These are phyloP conservation scores for Colossoma macropomum DNA, from an alignment of 2,113 vertebrate species.

Conservation along the genomic window DNA sequence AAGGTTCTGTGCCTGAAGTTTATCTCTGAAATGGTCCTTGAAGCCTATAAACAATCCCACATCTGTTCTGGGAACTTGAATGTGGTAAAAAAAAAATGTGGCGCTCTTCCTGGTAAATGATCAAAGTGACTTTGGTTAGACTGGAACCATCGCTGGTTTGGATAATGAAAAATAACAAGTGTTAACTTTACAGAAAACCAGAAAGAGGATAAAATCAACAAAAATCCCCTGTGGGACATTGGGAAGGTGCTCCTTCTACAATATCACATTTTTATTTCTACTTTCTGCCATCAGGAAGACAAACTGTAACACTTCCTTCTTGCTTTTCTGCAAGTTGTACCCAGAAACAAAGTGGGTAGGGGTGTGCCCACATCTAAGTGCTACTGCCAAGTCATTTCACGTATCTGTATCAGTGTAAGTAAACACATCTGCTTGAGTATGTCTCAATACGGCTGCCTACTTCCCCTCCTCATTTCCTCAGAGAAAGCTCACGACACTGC, in stretches of 20 bases:
- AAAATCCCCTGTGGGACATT: neutral
- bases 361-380: slow-evolving; percentile 5
- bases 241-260: neutral
- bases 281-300: neutral
- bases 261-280: neutral
- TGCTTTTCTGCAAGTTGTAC: neutral
- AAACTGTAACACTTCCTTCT: neutral
- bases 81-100: neutral
- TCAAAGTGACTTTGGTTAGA: neutral
- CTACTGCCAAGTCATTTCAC: neutral
- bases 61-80: neutral
- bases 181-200: neutral
- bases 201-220: too few relatives aligned
- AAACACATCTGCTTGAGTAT: slow-evolving; percentile 35
- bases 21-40: neutral
- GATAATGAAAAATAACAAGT: neutral
- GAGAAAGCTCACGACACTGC: slow-evolving; percentile 57
- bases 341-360: neutral
- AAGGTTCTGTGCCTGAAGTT: neutral
- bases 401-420: neutral
- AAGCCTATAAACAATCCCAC: neutral
- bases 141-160: neutral
- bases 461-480: slow-evolving; percentile 42
- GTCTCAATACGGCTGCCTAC: slow-evolving; percentile 17
- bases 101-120: neutral